Evolutionary conservation across 1,140 invertebrate genomes (phyloP).

Genomic region (Antheraea pernyi): DNA sequence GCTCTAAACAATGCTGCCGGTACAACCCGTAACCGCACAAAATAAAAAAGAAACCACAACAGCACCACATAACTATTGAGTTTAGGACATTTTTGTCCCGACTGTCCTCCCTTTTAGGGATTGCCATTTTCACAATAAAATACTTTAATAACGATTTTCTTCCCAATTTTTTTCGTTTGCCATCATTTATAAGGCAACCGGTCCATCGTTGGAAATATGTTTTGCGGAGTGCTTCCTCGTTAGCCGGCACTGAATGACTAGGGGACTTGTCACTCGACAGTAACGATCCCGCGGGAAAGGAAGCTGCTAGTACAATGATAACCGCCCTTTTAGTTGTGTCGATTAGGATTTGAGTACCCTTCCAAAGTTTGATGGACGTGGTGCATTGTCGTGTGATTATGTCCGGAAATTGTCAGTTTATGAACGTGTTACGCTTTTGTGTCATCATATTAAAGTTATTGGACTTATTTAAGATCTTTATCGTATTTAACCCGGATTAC

Average conservation of each 20-base stretch:
- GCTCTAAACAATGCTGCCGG: slow-evolving; percentile 56
- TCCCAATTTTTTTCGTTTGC: background rate
- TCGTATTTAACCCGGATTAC: background rate
- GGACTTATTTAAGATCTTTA: background rate
- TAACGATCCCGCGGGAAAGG: slow-evolving; percentile 69
- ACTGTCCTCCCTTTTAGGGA: slow-evolving; percentile 27
- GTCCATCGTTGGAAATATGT: background rate
- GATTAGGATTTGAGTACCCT: slow-evolving; percentile 60
- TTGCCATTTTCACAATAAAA: slow-evolving; percentile 33
- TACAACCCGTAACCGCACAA: slow-evolving; percentile 55
- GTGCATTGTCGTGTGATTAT: slow-evolving; percentile 34
- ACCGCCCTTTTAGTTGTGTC: slow-evolving; percentile 72
- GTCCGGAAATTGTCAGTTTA: slow-evolving; percentile 3
- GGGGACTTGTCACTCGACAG: slow-evolving; percentile 16
- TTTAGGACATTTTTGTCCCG: slow-evolving; percentile 40
- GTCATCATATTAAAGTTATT: background rate
- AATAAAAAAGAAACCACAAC: slow-evolving; percentile 52
- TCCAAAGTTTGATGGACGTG: slow-evolving; percentile 70
- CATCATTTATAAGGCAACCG: background rate
- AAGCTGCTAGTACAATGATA: slow-evolving; percentile 62
- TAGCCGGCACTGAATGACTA: slow-evolving; percentile 30
- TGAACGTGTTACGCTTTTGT: background rate
- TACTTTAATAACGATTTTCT: background rate
- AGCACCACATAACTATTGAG: slow-evolving; percentile 63
- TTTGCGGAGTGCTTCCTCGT: slow-evolving; percentile 27